Evolutionary conservation across 2,888 invertebrate genomes (phyloP).

Genomic region (Caenorhabditis afra): DNA sequence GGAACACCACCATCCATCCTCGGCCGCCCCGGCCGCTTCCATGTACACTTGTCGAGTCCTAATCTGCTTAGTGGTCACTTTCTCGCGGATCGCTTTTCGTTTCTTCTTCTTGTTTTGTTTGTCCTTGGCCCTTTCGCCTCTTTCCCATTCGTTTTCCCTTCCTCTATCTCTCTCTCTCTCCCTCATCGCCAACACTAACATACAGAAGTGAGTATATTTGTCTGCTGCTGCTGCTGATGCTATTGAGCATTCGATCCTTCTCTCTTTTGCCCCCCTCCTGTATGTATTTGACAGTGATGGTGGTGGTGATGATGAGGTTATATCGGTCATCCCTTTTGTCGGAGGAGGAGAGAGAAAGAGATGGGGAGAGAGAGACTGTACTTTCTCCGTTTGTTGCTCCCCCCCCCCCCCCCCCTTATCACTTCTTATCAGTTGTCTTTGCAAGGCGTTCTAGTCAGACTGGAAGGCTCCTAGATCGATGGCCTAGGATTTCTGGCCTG

Average conservation of each 20-base stretch:
- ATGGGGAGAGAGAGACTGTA: no score
- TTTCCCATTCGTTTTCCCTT: constrained; percentile 1
- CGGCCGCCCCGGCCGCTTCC: not conserved
- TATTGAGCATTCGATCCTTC: constrained; percentile 47
- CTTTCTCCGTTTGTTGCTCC: not conserved
- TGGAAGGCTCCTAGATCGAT: no score
- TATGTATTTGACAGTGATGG: constrained; percentile 39
- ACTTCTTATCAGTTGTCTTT: not conserved
- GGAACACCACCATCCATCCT: constrained; percentile 35
- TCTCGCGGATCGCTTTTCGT: constrained; percentile 52
- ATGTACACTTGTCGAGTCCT: constrained; percentile 34
- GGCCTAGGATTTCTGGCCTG: no score
- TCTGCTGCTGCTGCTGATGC: no score
- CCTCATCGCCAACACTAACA: not conserved
- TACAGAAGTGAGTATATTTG: constrained; percentile 18
- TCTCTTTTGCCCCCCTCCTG: not conserved
- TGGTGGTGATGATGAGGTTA: constrained; percentile 25
- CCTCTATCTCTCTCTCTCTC: constrained; percentile 4
- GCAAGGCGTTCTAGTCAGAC: constrained; percentile 10
- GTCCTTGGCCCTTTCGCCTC: not conserved
- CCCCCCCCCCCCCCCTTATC: not conserved
- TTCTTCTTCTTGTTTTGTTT: constrained; percentile 34
- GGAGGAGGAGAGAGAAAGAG: no score
- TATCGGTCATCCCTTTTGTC: not conserved
- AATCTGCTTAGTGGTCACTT: constrained; percentile 55